Base-by-base conservation (phyloP, 2,888 invertebrate genomes). In the Perizoma flavofasciatum region DNA sequence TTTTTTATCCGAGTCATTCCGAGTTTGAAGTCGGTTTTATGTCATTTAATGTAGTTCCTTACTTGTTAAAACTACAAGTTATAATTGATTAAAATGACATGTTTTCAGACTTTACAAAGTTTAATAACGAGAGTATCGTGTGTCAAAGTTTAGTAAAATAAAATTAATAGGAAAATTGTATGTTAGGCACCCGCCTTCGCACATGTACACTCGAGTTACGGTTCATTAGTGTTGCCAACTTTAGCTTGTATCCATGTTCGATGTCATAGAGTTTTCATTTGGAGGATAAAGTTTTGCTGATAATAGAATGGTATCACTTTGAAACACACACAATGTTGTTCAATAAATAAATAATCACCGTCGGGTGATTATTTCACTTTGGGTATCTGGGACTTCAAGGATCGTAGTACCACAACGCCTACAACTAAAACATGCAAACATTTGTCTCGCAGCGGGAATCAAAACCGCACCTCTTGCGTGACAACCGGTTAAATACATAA, bases 31-130 rank as follows among this genome's bases (percentile, higher is more conserved):
- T 45, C 9, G 22, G 22, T 22, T 22, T 22, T 22, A 8, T 10
- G 11, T 49, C 59, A 59, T 69, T 65, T 65, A 53, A 61, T 59
- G 74, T 71, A n/a, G n/a, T n/a, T n/a, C n/a, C n/a, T n/a, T 67
- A 74, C 72, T 72, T 74, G 73, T 74, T 72, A 74, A 66, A 79
- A 77, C 70, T 80, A 46, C 48, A 82, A 82, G 69, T 81, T 81
- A 77, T 81, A 82, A 81, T 83, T 81, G 73, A 75, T 59, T 68
- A 75, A 75, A 79, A 73, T 64, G 65, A 69, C 59, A 60, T 39
- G 50, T 49, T 40, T 32, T 7, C 58, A 47, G 43, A 49, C 53
- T 55, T 40, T 46, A 46, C 40, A 8, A 56, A 50, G 49, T 46
- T 50, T n/a, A 5, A 22, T 39, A 41, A 6, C 44, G 22, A 44